These are phyloP conservation scores for Euschistus heros DNA, from an alignment of 1,140 invertebrate genomes.

Conservation along the genomic window DNA sequence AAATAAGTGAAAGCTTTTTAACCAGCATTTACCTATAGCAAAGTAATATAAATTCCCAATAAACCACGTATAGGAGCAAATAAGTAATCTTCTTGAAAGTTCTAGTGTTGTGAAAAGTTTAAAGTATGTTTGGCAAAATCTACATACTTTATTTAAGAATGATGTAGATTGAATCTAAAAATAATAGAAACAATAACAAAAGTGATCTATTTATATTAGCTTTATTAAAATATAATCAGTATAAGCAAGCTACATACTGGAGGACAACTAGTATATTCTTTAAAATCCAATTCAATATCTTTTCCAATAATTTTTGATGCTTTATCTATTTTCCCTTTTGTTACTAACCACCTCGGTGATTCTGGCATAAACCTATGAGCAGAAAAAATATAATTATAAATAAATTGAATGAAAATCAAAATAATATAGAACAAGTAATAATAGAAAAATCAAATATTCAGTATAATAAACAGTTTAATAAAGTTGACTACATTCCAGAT, in stretches of 20 bases:
- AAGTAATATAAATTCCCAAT: slow-evolving; percentile 42
- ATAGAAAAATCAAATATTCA: too few species aligned
- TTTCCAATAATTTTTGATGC: slow-evolving; percentile 31
- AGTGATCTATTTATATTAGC: too few species aligned
- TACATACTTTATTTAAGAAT: slow-evolving; percentile 20
- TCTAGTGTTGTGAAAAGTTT: slow-evolving; percentile 29
- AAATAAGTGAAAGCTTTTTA: neutral
- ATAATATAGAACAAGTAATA: too few species aligned
- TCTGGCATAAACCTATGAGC: slow-evolving; percentile 37
- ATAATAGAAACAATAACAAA: neutral
- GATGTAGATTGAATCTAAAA: slow-evolving; percentile 21
- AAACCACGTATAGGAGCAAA: slow-evolving; percentile 36
- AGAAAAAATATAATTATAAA: too few species aligned
- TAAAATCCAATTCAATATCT: neutral
- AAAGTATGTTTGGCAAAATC: slow-evolving; percentile 20
- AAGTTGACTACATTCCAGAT: too few species aligned
- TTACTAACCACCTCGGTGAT: slow-evolving; percentile 40
- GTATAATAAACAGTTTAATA: too few species aligned
- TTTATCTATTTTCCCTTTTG: slow-evolving; percentile 33
- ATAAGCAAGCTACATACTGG: too few species aligned
- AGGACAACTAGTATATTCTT: neutral
- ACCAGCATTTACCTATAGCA: slow-evolving; percentile 31
- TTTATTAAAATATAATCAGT: too few species aligned
- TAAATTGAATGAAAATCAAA: too few species aligned
- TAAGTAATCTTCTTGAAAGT: slow-evolving; percentile 31